phyloP scores from a whole-genome alignment of 2,113 vertebrate species.

The Engraulis encrasicolus region DNA sequence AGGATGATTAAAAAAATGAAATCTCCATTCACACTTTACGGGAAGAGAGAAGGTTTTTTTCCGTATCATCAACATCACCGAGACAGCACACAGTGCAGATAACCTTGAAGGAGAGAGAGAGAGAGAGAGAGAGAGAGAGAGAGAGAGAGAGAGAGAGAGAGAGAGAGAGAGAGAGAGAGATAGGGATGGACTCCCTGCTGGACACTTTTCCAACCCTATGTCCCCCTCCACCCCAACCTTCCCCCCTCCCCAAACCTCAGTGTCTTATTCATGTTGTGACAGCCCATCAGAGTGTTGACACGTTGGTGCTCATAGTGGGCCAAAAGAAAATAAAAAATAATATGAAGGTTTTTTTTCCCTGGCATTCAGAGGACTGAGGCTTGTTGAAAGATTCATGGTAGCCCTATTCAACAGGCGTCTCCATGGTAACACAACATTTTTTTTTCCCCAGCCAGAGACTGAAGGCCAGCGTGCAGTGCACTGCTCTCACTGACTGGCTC shows the following conservation, averaged over 20 bases:
- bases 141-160: not conserved
- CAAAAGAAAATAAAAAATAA: constrained; percentile 24
- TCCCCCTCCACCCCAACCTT: not conserved
- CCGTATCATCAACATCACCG: not conserved
- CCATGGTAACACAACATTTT: constrained; percentile 60
- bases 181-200: not conserved
- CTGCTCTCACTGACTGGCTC: constrained; percentile 43
- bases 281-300: not conserved
- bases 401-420: constrained; percentile 57
- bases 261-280: constrained; percentile 8
- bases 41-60: not conserved
- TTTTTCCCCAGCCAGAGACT: constrained; percentile 43
- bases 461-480: constrained; percentile 52
- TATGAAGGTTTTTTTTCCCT: constrained; percentile 39
- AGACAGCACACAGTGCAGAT: not conserved
- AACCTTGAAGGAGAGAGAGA: not conserved
- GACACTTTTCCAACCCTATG: not conserved
- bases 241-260: not conserved
- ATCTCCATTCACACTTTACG: not conserved
- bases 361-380: constrained; percentile 36
- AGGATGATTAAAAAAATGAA: not conserved
- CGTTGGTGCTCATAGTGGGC: not conserved
- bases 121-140: not conserved
- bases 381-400: constrained; percentile 57
- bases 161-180: not conserved